Percentiles rank a stretch among this genome's conserved stretches.
Evolutionary conservation across 2,797 vertebrate genomes (phyloP).

Genomic region (Sebastes baramenuke): DNA sequence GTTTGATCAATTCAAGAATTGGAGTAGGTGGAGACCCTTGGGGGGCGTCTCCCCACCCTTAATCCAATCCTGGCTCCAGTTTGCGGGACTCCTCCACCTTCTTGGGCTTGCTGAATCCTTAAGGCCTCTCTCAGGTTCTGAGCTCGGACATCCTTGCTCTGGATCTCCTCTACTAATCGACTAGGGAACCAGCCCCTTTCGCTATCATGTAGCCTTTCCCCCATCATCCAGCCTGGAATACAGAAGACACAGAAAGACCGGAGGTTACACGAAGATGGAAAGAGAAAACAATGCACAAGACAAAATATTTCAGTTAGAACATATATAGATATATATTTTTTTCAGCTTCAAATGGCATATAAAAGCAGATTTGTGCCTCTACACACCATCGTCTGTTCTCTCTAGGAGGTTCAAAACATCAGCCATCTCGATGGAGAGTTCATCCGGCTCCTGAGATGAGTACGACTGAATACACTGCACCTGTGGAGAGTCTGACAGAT

Average conservation of each 20-base stretch:
- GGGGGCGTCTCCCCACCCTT: slow-evolving; percentile 59
- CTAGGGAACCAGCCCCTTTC: slow-evolving; percentile 97
- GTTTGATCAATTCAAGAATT: slow-evolving; percentile 55
- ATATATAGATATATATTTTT: neutral
- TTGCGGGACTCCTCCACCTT: slow-evolving; percentile 43
- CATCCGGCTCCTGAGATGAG: slow-evolving; percentile 92
- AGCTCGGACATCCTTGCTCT: slow-evolving; percentile 91
- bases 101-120: slow-evolving; percentile 91
- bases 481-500: slow-evolving; percentile 89
- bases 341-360: neutral
- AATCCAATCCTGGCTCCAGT: slow-evolving; percentile 43
- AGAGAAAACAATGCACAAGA: neutral
- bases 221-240: slow-evolving; percentile 93
- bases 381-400: slow-evolving; percentile 90
- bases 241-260: neutral
- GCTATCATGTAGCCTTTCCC: slow-evolving; percentile 93
- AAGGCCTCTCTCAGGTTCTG: slow-evolving; percentile 95
- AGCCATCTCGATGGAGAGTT: slow-evolving; percentile 93
- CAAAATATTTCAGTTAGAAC: neutral
- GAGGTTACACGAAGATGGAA: neutral
- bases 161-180: slow-evolving; percentile 92
- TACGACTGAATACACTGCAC: slow-evolving; percentile 97
- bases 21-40: slow-evolving; percentile 64
- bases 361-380: neutral
- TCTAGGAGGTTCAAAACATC: slow-evolving; percentile 93